A percentile compares a stretch with the other conserved stretches of the same genome.
Evolutionary conservation across 2,113 vertebrate genomes (phyloP).

Genomic region (Silurus asotus): DNA sequence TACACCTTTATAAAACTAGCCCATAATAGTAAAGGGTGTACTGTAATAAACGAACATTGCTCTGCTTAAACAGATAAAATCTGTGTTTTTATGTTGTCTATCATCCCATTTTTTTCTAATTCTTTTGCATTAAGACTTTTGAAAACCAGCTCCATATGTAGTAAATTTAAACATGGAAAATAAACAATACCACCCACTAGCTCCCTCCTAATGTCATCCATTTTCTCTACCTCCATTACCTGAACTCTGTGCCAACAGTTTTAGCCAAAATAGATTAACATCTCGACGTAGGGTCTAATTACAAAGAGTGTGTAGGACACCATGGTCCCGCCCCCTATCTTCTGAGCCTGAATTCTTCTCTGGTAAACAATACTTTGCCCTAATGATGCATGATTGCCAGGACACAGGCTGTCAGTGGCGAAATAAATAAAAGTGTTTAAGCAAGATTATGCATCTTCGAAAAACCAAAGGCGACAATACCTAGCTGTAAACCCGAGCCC

Average conservation of each 20-base stretch:
- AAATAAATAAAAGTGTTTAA: slow-evolving; percentile 4
- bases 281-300: background rate
- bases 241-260: background rate
- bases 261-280: slow-evolving; percentile 10
- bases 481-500: background rate
- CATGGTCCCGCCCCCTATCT: background rate
- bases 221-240: slow-evolving; percentile 1
- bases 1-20: background rate
- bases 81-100: background rate
- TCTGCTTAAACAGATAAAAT: background rate
- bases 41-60: background rate
- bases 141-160: background rate
- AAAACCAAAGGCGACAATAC: background rate
- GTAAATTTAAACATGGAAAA: background rate
- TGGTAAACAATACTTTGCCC: slow-evolving; percentile 12
- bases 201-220: background rate
- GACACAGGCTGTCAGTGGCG: slow-evolving; percentile 13
- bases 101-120: background rate
- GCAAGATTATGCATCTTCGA: background rate
- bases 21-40: background rate
- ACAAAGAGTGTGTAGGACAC: background rate
- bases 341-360: background rate
- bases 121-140: background rate
- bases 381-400: slow-evolving; percentile 23
- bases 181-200: background rate